phyloP scores from a whole-genome alignment of 2,113 vertebrate species.

The Azemiops feae region DNA sequence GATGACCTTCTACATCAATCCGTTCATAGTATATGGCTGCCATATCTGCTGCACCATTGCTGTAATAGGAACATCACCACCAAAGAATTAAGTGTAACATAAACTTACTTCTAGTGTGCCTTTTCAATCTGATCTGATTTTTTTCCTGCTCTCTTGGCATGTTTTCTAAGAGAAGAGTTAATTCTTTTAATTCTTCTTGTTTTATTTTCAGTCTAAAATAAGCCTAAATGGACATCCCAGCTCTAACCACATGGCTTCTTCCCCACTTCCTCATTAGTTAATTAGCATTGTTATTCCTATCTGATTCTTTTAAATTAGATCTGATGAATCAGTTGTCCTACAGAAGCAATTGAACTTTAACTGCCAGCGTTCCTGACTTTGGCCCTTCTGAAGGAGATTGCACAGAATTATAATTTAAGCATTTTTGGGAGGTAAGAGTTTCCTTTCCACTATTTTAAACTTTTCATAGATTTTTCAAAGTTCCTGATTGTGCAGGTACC shows the following conservation, averaged over 20 bases:
- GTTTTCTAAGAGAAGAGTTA: not conserved
- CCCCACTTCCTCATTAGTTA: not conserved
- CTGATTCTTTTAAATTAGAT: not conserved
- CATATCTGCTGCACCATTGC: constrained; percentile 77
- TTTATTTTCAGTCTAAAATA: not conserved
- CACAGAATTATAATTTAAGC: not conserved
- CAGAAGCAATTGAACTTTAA: not conserved
- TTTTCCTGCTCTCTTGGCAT: not conserved
- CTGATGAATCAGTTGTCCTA: not conserved
- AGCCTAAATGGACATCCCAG: not conserved
- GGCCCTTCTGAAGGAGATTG: not conserved
- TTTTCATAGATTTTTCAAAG: not conserved
- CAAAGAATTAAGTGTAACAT: not conserved
- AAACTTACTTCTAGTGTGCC: not conserved
- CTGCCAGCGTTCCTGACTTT: not conserved
- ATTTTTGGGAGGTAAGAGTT: not conserved
- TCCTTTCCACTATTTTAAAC: not conserved
- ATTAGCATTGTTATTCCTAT: not conserved
- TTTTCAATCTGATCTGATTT: not conserved
- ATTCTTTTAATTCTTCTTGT: not conserved
- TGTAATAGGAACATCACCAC: constrained; percentile 39
- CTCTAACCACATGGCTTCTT: not conserved
- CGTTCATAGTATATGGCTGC: constrained; percentile 89
- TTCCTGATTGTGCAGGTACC: not conserved
- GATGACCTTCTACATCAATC: constrained; percentile 90